Evolutionary conservation across 1,140 invertebrate species (phyloP).

Genomic region (Bradysia coprophila): DNA sequence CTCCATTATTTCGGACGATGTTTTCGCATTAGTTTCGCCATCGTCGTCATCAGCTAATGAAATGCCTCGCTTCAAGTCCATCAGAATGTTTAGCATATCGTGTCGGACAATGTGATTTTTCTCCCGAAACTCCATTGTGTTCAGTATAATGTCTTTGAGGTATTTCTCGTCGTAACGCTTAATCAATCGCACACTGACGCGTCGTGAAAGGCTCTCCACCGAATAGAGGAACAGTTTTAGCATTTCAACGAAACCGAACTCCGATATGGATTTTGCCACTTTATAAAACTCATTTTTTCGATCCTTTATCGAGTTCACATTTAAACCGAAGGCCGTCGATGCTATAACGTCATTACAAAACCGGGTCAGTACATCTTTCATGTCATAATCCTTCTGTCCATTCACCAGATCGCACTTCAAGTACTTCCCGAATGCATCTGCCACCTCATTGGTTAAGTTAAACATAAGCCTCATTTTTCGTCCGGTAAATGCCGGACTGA

Average conservation of each 20-base stretch:
- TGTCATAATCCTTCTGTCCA: constrained; percentile 20
- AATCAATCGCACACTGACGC: constrained; percentile 10
- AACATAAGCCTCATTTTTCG: constrained; percentile 28
- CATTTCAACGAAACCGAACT: constrained; percentile 8
- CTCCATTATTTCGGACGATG: constrained; percentile 18
- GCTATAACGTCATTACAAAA: constrained; percentile 40
- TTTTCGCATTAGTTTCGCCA: constrained; percentile 5
- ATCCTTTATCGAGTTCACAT: constrained; percentile 32
- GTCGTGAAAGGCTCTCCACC: constrained; percentile 6
- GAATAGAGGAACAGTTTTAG: constrained; percentile 5
- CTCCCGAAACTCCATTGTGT: constrained; percentile 17
- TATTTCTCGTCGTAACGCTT: constrained; percentile 11
- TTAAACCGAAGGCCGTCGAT: constrained; percentile 31
- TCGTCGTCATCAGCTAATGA: background rate
- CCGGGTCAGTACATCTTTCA: constrained; percentile 28
- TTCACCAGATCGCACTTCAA: constrained; percentile 8
- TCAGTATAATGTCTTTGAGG: constrained; percentile 13
- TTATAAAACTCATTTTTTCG: constrained; percentile 29
- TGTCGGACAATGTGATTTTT: constrained; percentile 18
- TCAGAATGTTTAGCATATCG: constrained; percentile 27
- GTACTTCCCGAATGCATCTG: constrained; percentile 14
- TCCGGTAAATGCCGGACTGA: constrained; percentile 25
- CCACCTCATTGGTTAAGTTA: constrained; percentile 21
- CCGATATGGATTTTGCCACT: constrained; percentile 23
- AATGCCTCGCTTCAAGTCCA: constrained; percentile 15